Evolutionary conservation across 2,113 vertebrate species (phyloP).

Genomic region (Melanerpes aurifrons): DNA sequence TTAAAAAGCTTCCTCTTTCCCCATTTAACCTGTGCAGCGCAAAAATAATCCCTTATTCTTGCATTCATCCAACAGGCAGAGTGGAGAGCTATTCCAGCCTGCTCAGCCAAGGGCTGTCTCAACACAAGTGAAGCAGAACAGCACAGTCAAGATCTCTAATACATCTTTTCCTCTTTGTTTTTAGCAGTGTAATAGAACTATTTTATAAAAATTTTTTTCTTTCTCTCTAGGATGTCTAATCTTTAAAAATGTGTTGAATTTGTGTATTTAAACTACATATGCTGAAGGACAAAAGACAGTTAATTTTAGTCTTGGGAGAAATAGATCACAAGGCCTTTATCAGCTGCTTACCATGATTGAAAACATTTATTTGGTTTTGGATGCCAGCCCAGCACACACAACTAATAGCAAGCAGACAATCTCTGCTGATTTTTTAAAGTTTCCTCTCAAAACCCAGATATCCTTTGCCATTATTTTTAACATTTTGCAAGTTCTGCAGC

Average conservation of each 20-base stretch:
- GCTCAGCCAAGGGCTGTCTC: background rate
- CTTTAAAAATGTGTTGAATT: background rate
- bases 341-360: constrained; percentile 23
- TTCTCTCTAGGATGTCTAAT: background rate
- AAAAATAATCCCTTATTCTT: background rate
- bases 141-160: background rate
- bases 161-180: background rate
- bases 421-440: background rate
- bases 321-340: constrained; percentile 37
- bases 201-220: background rate
- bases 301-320: constrained; percentile 7
- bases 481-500: background rate
- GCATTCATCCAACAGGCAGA: background rate
- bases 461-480: background rate
- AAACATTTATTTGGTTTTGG: constrained; percentile 35
- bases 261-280: background rate
- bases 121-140: background rate
- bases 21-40: background rate
- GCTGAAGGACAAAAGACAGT: background rate
- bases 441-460: background rate
- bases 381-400: background rate
- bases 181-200: background rate
- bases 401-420: background rate
- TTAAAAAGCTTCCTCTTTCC: background rate
- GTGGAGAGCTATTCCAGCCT: background rate